Conservation (phyloP, 2,888 invertebrate genomes). For the Lysandra coridon region DNA sequence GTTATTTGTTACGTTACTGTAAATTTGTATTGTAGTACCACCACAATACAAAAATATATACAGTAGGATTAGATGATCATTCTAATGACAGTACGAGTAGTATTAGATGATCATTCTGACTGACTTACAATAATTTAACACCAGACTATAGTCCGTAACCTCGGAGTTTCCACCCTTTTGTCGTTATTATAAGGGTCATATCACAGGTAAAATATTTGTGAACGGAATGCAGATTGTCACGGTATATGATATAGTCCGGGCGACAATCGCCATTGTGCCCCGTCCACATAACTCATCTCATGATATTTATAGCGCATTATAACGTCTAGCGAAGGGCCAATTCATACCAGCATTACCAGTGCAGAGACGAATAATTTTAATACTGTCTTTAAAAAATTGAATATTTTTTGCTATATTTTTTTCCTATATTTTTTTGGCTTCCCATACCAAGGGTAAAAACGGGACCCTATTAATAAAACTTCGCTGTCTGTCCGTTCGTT, state of each 20-base stretch:
- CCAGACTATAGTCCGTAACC: conserved; percentile 30
- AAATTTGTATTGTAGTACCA: no score
- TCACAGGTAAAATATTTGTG: neutral
- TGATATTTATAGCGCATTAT: conserved; percentile 43
- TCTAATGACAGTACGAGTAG: neutral
- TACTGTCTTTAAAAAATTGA: neutral
- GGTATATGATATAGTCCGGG: conserved; percentile 28
- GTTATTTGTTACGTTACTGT: no score
- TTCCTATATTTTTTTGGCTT: no score
- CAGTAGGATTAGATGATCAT: neutral
- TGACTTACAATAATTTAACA: conserved; percentile 6
- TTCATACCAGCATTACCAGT: neutral
- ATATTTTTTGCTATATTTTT: no score
- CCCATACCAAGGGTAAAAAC: no score
- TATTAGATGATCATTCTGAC: neutral
- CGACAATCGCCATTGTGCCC: conserved; percentile 41
- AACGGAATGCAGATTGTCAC: neutral
- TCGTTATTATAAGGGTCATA: conserved; percentile 24
- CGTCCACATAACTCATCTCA: conserved; percentile 41
- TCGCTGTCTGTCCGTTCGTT: no score
- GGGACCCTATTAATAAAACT: no score
- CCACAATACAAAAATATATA: no score
- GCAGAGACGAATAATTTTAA: neutral
- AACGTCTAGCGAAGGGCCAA: conserved; percentile 28
- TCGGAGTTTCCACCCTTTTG: neutral